phyloP scores from a whole-genome alignment of 1,140 invertebrate species.

The Hirudo medicinalis region DNA sequence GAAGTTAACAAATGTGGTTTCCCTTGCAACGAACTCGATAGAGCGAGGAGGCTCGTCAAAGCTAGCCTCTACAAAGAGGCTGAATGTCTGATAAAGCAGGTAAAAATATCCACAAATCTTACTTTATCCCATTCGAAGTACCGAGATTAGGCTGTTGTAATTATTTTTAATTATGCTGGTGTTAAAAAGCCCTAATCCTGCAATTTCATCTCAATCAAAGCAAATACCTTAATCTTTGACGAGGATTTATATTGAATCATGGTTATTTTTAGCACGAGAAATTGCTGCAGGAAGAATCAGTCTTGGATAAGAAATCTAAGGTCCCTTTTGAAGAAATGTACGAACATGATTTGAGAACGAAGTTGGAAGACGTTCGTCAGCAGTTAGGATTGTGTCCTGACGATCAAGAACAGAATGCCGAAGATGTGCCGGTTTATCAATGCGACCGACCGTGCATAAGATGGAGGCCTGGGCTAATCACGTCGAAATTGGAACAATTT shows the following conservation, averaged over 20 bases:
- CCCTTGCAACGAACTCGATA: constrained; percentile 2
- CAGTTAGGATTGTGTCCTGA: too few species aligned
- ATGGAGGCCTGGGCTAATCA: not conserved
- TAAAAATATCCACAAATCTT: not conserved
- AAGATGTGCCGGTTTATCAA: not conserved
- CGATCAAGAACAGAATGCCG: not conserved
- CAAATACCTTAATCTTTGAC: not conserved
- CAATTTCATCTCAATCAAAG: not conserved
- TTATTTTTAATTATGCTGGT: too few species aligned
- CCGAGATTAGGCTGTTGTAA: too few species aligned
- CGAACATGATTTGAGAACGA: not conserved
- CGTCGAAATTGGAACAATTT: not conserved
- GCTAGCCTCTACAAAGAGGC: not conserved
- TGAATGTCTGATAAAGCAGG: not conserved
- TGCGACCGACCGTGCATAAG: not conserved
- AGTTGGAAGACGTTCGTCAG: not conserved
- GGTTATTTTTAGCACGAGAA: constrained; percentile 5
- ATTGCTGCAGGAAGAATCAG: not conserved
- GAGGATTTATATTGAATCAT: not conserved
- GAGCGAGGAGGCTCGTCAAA: not conserved
- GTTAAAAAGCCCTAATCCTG: too few species aligned
- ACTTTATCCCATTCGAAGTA: not conserved
- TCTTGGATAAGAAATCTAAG: not conserved
- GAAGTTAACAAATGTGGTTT: not conserved
- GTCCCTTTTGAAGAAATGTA: not conserved